These are phyloP conservation scores for Pteria penguin DNA, from an alignment of 2,888 invertebrate species.

Conservation along the genomic window DNA sequence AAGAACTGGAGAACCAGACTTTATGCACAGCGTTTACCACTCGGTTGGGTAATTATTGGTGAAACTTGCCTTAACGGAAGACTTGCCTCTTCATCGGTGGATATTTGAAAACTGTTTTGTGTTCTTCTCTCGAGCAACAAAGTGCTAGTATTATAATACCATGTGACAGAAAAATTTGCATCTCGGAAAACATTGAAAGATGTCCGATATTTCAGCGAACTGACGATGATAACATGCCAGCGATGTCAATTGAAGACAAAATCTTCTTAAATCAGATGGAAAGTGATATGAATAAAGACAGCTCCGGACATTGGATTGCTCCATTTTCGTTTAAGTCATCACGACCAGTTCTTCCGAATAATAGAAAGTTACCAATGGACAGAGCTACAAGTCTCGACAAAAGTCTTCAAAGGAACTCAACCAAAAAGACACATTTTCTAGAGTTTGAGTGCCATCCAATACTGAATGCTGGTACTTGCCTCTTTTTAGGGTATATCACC, in stretches of 20 bases:
- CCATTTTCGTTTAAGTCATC: conserved; percentile 42
- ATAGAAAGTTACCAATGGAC: no score
- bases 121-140: no score
- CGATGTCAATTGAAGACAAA: conserved; percentile 21
- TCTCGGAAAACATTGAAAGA: no score
- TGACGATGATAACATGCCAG: conserved; percentile 18
- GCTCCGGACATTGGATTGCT: conserved; percentile 23
- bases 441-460: no score
- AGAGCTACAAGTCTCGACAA: no score
- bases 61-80: conserved; percentile 20
- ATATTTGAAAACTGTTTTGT: background rate
- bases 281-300: background rate
- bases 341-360: no score
- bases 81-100: background rate
- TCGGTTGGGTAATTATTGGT: conserved; percentile 33
- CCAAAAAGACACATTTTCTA: no score
- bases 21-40: conserved; percentile 14
- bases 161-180: no score
- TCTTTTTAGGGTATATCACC: no score
- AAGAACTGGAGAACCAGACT: background rate
- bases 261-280: conserved; percentile 27
- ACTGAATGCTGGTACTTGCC: no score
- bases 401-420: no score
- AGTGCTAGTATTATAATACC: no score
- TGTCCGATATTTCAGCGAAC: conserved; percentile 14